Conservation (phyloP, 2,113 vertebrate genomes). For the Psittacara wagleri region DNA sequence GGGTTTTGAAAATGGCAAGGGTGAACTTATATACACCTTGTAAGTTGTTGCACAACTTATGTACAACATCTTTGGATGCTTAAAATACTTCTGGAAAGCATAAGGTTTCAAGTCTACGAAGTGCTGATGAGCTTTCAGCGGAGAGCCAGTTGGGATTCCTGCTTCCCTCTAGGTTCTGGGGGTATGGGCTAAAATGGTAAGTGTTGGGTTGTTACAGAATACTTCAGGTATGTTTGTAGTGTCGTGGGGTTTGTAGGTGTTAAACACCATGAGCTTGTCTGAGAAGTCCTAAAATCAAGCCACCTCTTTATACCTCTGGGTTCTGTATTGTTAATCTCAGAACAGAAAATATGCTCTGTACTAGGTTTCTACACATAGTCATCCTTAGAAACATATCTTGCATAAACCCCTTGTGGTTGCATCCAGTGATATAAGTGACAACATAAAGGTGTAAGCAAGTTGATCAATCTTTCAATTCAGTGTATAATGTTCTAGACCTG, state of each 20-base stretch:
- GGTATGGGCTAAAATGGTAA: neutral
- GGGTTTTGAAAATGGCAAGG: neutral
- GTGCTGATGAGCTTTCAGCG: neutral
- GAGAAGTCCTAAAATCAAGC: neutral
- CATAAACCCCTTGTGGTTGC: neutral
- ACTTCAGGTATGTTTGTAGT: fast-evolving
- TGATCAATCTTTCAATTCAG: neutral
- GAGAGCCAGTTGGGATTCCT: neutral
- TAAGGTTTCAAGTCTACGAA: neutral
- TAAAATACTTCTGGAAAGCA: neutral
- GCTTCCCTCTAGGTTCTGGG: neutral
- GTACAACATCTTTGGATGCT: neutral
- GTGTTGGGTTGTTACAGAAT: neutral
- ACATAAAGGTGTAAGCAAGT: neutral
- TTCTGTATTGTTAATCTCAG: neutral
- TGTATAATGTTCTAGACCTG: neutral
- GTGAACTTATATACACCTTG: neutral
- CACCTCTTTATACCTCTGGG: neutral
- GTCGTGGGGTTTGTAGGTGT: neutral
- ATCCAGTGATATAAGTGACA: neutral
- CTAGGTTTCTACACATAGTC: neutral
- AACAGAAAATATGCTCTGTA: fast-evolving
- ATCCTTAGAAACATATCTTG: neutral
- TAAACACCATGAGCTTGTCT: neutral
- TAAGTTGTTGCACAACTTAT: neutral